Evolutionary conservation across 2,797 vertebrate genomes (phyloP).

Genomic region (Oreortyx pictus): DNA sequence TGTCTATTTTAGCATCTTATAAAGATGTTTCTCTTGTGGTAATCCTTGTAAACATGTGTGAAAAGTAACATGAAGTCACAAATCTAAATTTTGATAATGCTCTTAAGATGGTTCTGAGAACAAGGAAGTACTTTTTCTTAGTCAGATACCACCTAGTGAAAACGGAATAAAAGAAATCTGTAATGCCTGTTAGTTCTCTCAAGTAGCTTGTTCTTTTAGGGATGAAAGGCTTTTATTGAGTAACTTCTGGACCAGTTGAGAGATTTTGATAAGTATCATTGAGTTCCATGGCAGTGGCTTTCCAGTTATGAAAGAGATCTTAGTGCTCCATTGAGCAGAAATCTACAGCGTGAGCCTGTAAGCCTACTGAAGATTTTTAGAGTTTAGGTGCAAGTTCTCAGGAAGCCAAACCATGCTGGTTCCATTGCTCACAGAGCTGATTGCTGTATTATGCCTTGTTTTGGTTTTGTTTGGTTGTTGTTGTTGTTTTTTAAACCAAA

Average conservation of each 20-base stretch:
- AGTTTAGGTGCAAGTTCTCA: not conserved
- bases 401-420: not conserved
- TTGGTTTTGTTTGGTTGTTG: not conserved
- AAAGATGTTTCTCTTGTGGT: not conserved
- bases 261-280: not conserved
- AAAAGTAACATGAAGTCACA: not conserved
- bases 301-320: not conserved
- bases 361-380: not conserved
- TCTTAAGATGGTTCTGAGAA: not conserved
- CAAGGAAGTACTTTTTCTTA: not conserved
- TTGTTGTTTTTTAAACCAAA: not conserved
- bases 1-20: not conserved
- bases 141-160: not conserved
- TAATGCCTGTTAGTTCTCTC: not conserved
- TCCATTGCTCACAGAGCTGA: not conserved
- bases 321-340: not conserved
- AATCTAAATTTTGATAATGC: fast-evolving
- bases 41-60: not conserved
- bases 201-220: not conserved
- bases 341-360: not conserved
- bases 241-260: not conserved
- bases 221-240: not conserved
- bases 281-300: not conserved
- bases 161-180: not conserved
- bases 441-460: not conserved